Percentiles rank a stretch among this genome's conserved stretches.
Evolutionary conservation across 2,113 vertebrate species (phyloP).

Genomic region (Tenebrosternarchus preto): DNA sequence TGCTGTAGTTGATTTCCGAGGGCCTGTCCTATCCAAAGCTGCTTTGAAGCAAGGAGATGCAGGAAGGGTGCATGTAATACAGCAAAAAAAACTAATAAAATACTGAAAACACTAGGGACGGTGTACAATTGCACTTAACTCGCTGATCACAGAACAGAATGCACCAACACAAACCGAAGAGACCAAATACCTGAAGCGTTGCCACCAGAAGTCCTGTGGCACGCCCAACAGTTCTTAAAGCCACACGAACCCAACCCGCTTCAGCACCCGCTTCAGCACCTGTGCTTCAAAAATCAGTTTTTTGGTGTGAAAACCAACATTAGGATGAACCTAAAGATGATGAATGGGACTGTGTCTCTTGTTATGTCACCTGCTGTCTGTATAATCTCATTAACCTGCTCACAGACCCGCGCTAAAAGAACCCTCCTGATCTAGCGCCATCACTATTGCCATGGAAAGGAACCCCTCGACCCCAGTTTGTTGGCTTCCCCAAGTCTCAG

Average conservation of each 20-base stretch:
- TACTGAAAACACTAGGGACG: slow-evolving; percentile 67
- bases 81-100: slow-evolving; percentile 54
- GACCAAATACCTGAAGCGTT: neutral
- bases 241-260: neutral
- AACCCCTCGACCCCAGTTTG: slow-evolving; percentile 51
- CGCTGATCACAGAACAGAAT: slow-evolving; percentile 78
- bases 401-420: slow-evolving; percentile 52
- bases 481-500: slow-evolving; percentile 61
- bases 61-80: slow-evolving; percentile 36
- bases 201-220: neutral
- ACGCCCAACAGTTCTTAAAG: slow-evolving; percentile 25
- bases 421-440: neutral
- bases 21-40: slow-evolving; percentile 3
- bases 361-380: slow-evolving; percentile 32
- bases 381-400: slow-evolving; percentile 47
- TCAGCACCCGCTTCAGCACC: slow-evolving; percentile 3
- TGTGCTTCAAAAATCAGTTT: slow-evolving; percentile 20
- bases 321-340: neutral
- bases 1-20: neutral
- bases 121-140: slow-evolving; percentile 78
- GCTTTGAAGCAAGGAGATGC: slow-evolving; percentile 58
- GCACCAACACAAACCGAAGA: slow-evolving; percentile 56
- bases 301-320: slow-evolving; percentile 34
- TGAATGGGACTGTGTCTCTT: neutral
- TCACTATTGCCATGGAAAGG: slow-evolving; percentile 45